Conservation (phyloP, 2,888 invertebrate species). For the Stictocephala bisonia region DNA sequence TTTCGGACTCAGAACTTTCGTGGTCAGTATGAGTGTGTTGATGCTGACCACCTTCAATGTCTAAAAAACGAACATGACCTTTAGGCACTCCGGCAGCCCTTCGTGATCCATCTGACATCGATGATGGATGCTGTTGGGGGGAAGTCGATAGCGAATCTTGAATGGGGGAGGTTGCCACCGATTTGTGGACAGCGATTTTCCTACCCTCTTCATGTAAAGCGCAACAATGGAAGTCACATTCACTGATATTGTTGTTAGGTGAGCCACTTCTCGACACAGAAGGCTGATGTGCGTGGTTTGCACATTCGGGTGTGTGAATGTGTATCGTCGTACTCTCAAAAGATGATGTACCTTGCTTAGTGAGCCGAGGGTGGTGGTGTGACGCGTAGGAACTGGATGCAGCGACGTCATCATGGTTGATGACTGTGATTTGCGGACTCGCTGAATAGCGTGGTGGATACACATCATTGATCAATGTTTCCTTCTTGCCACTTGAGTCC, state of each 20-base stretch:
- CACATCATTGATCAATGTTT: conserved; percentile 73
- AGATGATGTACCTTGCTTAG: conserved; percentile 69
- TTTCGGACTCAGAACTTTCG: conserved; percentile 88
- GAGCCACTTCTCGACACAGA: conserved; percentile 65
- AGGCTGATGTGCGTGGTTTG: conserved; percentile 74
- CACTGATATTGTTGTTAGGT: conserved; percentile 70
- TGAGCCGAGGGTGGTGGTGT: conserved; percentile 64
- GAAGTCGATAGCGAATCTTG: conserved; percentile 70
- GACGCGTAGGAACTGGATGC: conserved; percentile 38
- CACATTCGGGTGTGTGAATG: conserved; percentile 86
- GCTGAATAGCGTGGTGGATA: conserved; percentile 66
- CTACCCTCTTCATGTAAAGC: conserved; percentile 93
- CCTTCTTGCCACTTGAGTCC: conserved; percentile 69
- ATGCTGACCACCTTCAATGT: conserved; percentile 71
- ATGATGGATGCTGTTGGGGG: conserved; percentile 62
- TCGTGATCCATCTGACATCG: conserved; percentile 62
- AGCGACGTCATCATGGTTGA: conserved; percentile 85
- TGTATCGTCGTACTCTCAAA: conserved; percentile 81
- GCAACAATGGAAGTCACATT: conserved; percentile 97
- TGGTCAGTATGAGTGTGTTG: conserved; percentile 59
- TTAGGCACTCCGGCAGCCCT: conserved; percentile 59
- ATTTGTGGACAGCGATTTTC: conserved; percentile 91
- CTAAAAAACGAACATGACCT: conserved; percentile 80
- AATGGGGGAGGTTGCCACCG: conserved; percentile 92
- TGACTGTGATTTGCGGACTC: conserved; percentile 92